These are phyloP conservation scores for Drosophila funebris DNA, from an alignment of 1,140 invertebrate genomes.

Conservation along the genomic window DNA sequence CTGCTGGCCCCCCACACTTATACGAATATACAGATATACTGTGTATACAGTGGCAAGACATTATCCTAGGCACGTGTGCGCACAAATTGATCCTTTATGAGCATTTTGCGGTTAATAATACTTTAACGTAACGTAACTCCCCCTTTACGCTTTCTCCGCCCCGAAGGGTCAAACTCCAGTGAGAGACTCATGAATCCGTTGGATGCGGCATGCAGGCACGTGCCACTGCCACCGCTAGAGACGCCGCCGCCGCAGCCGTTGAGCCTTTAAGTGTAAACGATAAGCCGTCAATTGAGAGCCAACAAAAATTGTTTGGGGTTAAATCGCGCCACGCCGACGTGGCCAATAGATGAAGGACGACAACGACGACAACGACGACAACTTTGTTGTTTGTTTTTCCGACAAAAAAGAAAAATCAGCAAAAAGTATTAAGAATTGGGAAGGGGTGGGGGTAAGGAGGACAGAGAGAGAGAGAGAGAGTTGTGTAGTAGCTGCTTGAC, in stretches of 20 bases:
- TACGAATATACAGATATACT: neutral
- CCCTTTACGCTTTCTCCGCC: neutral
- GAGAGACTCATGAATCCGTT: constrained; percentile 39
- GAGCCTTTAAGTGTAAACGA: constrained; percentile 78
- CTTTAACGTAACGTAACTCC: constrained; percentile 26
- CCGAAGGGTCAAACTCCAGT: constrained; percentile 4
- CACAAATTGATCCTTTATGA: constrained; percentile 82
- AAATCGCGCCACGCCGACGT: constrained; percentile 40
- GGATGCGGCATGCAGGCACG: constrained; percentile 52
- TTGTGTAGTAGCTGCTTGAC: constrained; percentile 44
- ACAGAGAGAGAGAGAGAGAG: neutral
- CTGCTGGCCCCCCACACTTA: neutral
- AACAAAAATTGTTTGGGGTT: constrained; percentile 50
- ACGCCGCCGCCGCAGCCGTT: constrained; percentile 17
- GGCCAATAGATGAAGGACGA: constrained; percentile 19
- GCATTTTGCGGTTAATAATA: constrained; percentile 82
- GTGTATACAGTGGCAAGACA: constrained; percentile 17
- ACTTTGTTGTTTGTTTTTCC: constrained; percentile 64
- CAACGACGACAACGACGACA: too few relatives aligned
- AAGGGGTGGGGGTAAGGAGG: neutral
- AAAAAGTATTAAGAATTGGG: neutral
- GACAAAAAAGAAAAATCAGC: constrained; percentile 6
- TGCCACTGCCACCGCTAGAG: constrained; percentile 29
- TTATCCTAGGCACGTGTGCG: constrained; percentile 76
- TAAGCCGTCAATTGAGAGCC: constrained; percentile 51